Percentiles rank a stretch among this genome's conserved stretches.
Evolutionary conservation across 2,888 invertebrate genomes (phyloP).

Genomic region (Lacanobia oleracea): DNA sequence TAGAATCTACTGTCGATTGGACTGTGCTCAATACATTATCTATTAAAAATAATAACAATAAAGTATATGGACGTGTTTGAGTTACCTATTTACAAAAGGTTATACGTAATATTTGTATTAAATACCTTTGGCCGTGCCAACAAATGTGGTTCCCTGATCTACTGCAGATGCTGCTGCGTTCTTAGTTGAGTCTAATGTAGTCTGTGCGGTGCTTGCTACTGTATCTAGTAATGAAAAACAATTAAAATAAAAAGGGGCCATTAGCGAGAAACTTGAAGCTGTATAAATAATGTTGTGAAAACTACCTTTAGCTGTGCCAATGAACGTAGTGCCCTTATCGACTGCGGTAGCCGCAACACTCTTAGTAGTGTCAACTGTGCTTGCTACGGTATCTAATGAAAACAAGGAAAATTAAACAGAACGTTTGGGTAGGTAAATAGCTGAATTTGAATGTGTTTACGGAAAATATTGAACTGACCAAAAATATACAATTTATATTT

Average conservation of each 20-base stretch:
- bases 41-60: slow-evolving; percentile 56
- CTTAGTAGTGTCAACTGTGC: slow-evolving; percentile 74
- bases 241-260: slow-evolving; percentile 29
- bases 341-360: slow-evolving; percentile 68
- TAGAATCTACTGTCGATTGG: slow-evolving; percentile 73
- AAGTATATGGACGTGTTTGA: slow-evolving; percentile 4
- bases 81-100: background rate
- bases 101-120: slow-evolving; percentile 5
- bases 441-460: background rate
- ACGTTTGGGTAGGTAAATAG: background rate
- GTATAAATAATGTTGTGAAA: background rate
- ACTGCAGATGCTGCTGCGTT: slow-evolving; percentile 70
- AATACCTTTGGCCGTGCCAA: slow-evolving; percentile 75
- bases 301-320: slow-evolving; percentile 74
- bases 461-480: slow-evolving; percentile 9
- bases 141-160: slow-evolving; percentile 71
- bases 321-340: slow-evolving; percentile 69
- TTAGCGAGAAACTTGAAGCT: slow-evolving; percentile 3
- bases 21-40: slow-evolving; percentile 72
- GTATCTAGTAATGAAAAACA: slow-evolving; percentile 65
- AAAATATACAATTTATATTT: background rate
- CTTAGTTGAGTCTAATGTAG: slow-evolving; percentile 71
- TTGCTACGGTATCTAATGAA: slow-evolving; percentile 68
- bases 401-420: slow-evolving; percentile 30
- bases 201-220: slow-evolving; percentile 65